Conservation (phyloP, 2,888 invertebrate genomes). For the Chalcosyrphus nemorum region DNA sequence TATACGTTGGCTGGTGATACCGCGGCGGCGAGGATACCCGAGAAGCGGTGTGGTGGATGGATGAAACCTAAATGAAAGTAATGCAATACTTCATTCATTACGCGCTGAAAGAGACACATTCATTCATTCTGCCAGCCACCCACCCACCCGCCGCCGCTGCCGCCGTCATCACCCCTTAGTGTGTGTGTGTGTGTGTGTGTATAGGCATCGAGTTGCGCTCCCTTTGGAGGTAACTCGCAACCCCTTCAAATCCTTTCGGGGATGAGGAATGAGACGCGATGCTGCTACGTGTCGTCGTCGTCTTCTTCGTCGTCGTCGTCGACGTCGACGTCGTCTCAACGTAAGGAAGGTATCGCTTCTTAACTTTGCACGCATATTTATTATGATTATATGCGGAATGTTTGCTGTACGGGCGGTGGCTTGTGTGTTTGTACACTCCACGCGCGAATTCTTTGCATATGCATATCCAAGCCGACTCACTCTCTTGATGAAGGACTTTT, state of each 20-base stretch:
- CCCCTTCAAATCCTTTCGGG: conserved; percentile 43
- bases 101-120: conserved; percentile 58
- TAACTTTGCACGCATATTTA: conserved; percentile 58
- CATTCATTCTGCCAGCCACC: conserved; percentile 34
- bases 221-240: conserved; percentile 36
- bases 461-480: conserved; percentile 2
- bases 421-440: neutral
- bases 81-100: conserved; percentile 72
- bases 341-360: conserved; percentile 49
- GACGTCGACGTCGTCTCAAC: conserved; percentile 7
- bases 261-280: neutral
- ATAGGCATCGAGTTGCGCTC: conserved; percentile 5
- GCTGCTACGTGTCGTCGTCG: conserved; percentile 13
- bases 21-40: conserved; percentile 13
- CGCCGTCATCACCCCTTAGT: neutral
- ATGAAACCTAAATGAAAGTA: conserved; percentile 67
- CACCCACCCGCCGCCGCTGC: too few species aligned
- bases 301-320: neutral
- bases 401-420: conserved; percentile 14
- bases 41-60: conserved; percentile 44
- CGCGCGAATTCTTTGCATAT: conserved; percentile 37
- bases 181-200: too few species aligned
- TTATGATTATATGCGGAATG: conserved; percentile 40
- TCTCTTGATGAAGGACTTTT: conserved; percentile 13
- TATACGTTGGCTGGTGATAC: conserved; percentile 29